These are phyloP conservation scores for Thecophora atra DNA, from an alignment of 2,888 invertebrate genomes.

Conservation along the genomic window DNA sequence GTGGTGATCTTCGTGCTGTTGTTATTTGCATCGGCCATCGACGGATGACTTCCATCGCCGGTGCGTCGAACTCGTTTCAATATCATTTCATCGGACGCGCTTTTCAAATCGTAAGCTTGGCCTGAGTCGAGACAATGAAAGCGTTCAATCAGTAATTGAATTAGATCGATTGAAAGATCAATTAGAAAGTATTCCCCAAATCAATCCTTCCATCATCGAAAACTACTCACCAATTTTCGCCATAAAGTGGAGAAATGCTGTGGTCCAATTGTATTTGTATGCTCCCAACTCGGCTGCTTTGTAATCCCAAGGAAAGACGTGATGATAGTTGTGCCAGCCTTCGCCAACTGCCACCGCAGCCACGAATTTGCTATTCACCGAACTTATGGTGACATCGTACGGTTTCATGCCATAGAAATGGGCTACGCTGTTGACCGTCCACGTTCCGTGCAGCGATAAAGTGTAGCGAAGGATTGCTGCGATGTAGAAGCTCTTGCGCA, in stretches of 20 bases:
- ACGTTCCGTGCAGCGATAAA: constrained; percentile 82
- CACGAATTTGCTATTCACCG: constrained; percentile 76
- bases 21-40: constrained; percentile 49
- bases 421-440: constrained; percentile 94
- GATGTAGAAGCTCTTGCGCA: constrained; percentile 80
- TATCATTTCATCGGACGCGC: constrained; percentile 77
- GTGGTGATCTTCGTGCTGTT: constrained; percentile 54
- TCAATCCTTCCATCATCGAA: neutral
- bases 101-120: constrained; percentile 86
- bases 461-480: constrained; percentile 81
- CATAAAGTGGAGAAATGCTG: constrained; percentile 74
- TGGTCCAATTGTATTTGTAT: constrained; percentile 73
- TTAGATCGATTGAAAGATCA: neutral
- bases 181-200: neutral
- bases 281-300: constrained; percentile 78
- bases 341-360: constrained; percentile 77
- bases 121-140: constrained; percentile 67
- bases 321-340: constrained; percentile 91
- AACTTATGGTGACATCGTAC: constrained; percentile 80
- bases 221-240: constrained; percentile 72
- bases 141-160: neutral
- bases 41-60: constrained; percentile 75
- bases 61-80: constrained; percentile 75
- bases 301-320: constrained; percentile 87
- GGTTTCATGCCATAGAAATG: constrained; percentile 92